These are phyloP conservation scores for Eolophus roseicapilla DNA, from an alignment of 2,113 vertebrate genomes.

Conservation along the genomic window DNA sequence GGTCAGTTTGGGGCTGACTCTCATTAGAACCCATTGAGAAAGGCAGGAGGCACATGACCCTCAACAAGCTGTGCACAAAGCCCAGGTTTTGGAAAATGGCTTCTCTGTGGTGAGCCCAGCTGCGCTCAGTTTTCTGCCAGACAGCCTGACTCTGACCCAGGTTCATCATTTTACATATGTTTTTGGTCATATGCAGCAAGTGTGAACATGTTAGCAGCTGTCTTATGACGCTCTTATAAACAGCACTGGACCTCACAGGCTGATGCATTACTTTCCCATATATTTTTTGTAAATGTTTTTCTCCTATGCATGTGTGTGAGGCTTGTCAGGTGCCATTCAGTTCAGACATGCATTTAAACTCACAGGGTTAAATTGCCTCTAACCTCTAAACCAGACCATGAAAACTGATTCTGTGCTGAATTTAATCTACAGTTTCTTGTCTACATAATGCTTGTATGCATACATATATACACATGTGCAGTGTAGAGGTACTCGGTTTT, in stretches of 20 bases:
- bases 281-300: not conserved
- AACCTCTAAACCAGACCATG: not conserved
- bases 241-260: not conserved
- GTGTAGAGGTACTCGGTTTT: not conserved
- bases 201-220: not conserved
- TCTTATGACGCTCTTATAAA: not conserved
- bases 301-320: not conserved
- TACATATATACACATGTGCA: accelerated
- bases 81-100: not conserved
- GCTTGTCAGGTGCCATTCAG: not conserved
- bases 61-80: not conserved
- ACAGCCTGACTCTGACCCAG: not conserved
- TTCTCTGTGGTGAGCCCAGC: not conserved
- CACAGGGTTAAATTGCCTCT: not conserved
- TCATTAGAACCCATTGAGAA: not conserved
- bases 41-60: not conserved
- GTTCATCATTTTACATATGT: not conserved
- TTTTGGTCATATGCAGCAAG: not conserved
- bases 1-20: not conserved
- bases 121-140: not conserved
- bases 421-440: not conserved
- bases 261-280: not conserved
- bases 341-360: not conserved
- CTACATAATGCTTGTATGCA: not conserved
- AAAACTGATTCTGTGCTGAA: not conserved